Conservation (phyloP, 2,797 vertebrate species). For the Garrulus glandarius region DNA sequence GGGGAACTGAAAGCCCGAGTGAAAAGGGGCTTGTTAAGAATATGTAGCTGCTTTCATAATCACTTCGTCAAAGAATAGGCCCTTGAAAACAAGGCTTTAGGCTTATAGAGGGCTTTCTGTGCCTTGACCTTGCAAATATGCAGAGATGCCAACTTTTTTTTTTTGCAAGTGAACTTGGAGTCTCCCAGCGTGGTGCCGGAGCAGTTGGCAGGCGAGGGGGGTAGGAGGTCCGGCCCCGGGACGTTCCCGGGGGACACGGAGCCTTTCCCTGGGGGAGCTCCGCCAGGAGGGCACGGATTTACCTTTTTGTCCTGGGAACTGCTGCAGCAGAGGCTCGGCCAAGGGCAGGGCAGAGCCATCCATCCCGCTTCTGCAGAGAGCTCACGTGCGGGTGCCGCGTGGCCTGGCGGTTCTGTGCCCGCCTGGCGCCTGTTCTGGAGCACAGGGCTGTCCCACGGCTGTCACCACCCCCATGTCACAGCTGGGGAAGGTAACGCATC, state of each 20-base stretch:
- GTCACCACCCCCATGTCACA: accelerated
- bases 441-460: accelerated
- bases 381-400: accelerated
- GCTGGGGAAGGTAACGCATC: accelerated
- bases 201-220: constrained; percentile 7
- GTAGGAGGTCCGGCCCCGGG: not conserved
- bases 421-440: accelerated
- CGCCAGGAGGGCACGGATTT: not conserved
- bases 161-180: constrained; percentile 13
- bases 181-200: constrained; percentile 30
- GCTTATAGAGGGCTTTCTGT: constrained; percentile 41
- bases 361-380: not conserved
- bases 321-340: not conserved
- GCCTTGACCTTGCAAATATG: constrained; percentile 55
- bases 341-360: accelerated
- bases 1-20: constrained; percentile 35
- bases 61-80: constrained; percentile 49
- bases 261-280: not conserved
- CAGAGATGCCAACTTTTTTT: constrained; percentile 19
- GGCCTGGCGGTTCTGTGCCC: not conserved
- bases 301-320: not conserved
- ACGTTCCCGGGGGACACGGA: not conserved
- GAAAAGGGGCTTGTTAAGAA: constrained; percentile 68
- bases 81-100: constrained; percentile 62
- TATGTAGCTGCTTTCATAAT: constrained; percentile 57